Base-by-base conservation (phyloP, 1,140 invertebrate species). In the Chymomyza costata region DNA sequence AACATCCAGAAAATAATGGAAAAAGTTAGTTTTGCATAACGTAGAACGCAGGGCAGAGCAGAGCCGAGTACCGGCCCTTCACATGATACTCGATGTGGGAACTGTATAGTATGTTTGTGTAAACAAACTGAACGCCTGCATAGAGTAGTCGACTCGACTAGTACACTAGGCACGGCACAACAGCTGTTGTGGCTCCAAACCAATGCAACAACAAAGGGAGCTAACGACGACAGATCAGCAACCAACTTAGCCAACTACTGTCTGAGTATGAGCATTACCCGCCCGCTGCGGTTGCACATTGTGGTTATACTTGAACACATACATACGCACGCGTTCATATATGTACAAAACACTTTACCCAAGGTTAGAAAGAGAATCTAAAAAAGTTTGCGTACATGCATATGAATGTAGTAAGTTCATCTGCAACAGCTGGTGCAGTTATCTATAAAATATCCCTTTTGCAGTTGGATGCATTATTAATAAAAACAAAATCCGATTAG, bases 1-100 rank as follows among this genome's bases (percentile, higher is more conserved):
- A 55, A 44, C 46, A 60, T 69, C 68, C 60, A 56, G 65, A 80
- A 73, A 78, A 80, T 78, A 78, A 78, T 78, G 73, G 73, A 80
- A 78, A 78, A 78, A 78, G 73, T 78, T 78, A 80, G 70, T 78
- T 76, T 76, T 78, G 71, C 70, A 76, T 76, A 76, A 71, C 73
- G 70, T 71, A n/a, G n/a, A n/a, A n/a, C n/a, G n/a, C n/a, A n/a
- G n/a, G n/a, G 64, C 69, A 56, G 67, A 61, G 54, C 56, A 28
- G 38, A 53, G 50, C 46, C 50, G 25, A 55, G 45, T 21, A 38
- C 28, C 61, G 19, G 45, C 45, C 43, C 58, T 61, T 63, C 68
- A 73, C 69, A 73, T 71, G 68, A 73, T 73, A 66, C 40, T 73
- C 68, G 32, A 40, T 50, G 31, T 10, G 13, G 37, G 43, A 16